Evolutionary conservation across 30 jellyfish, hydroid and myxozoan species (phyloP).

Genomic region (Nemopilema nomurai): DNA sequence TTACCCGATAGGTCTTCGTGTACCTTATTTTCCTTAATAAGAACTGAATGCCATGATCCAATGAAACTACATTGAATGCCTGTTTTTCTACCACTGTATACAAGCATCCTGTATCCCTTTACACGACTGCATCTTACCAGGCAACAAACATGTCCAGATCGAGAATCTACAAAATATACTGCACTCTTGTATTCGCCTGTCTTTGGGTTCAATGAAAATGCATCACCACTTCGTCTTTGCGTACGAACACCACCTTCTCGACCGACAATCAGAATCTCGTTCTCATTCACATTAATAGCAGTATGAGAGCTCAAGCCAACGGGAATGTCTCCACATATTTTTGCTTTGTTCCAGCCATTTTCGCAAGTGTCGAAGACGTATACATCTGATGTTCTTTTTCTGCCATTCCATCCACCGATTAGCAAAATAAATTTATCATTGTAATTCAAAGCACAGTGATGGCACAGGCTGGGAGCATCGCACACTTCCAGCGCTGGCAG

Average conservation of each 20-base stretch:
- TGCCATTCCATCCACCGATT: constrained; percentile 71
- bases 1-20: not conserved
- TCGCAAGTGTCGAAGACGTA: constrained; percentile 23
- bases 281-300: constrained; percentile 9
- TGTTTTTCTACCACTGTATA: constrained; percentile 54
- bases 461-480: constrained; percentile 47
- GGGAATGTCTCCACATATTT: constrained; percentile 38
- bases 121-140: not conserved
- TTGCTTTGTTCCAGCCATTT: constrained; percentile 6
- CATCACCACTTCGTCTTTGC: constrained; percentile 55
- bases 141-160: constrained; percentile 50
- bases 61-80: constrained; percentile 36
- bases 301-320: constrained; percentile 71
- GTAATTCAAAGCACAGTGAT: constrained; percentile 34
- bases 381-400: constrained; percentile 47
- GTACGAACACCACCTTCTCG: constrained; percentile 70
- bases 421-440: constrained; percentile 27
- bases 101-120: constrained; percentile 26
- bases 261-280: constrained; percentile 37
- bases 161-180: constrained; percentile 31
- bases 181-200: constrained; percentile 43
- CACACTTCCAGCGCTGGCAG: constrained; percentile 17
- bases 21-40: not conserved
- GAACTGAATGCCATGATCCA: constrained; percentile 24
- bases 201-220: constrained; percentile 15